Evolutionary conservation across 2,797 vertebrate genomes (phyloP).

Genomic region (Smutsia gigantea): DNA sequence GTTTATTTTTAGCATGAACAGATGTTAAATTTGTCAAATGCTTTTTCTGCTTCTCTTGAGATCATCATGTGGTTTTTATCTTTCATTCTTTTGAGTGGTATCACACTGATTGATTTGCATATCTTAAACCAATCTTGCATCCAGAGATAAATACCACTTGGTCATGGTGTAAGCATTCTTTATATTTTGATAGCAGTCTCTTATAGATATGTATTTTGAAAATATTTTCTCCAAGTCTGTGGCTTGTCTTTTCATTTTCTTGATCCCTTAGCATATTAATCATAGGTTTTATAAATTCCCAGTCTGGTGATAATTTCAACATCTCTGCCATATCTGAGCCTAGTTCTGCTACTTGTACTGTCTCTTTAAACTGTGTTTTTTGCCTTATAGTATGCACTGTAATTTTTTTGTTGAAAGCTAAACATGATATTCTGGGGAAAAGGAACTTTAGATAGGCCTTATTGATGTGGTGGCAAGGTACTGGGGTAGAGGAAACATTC

Average conservation of each 20-base stretch:
- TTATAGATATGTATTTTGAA: neutral
- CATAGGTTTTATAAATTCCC: neutral
- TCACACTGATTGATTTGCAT: neutral
- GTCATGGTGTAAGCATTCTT: neutral
- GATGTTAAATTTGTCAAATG: neutral
- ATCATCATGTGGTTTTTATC: neutral
- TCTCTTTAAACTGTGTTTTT: neutral
- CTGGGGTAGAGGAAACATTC: neutral
- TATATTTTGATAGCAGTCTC: neutral
- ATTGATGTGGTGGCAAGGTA: neutral
- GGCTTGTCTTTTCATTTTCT: neutral
- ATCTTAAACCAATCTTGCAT: neutral
- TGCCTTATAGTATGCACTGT: neutral
- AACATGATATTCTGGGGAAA: neutral
- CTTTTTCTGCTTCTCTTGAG: neutral
- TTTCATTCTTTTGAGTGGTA: neutral
- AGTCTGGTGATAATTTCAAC: neutral
- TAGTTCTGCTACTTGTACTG: neutral
- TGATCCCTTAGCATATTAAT: neutral
- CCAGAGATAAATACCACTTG: neutral
- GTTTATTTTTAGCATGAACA: neutral
- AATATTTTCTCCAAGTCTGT: neutral
- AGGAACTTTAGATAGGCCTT: neutral
- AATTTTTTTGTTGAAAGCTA: neutral
- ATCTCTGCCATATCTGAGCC: neutral